Evolutionary conservation across 2,113 vertebrate genomes (phyloP).

Genomic region (Oplegnathus fasciatus): DNA sequence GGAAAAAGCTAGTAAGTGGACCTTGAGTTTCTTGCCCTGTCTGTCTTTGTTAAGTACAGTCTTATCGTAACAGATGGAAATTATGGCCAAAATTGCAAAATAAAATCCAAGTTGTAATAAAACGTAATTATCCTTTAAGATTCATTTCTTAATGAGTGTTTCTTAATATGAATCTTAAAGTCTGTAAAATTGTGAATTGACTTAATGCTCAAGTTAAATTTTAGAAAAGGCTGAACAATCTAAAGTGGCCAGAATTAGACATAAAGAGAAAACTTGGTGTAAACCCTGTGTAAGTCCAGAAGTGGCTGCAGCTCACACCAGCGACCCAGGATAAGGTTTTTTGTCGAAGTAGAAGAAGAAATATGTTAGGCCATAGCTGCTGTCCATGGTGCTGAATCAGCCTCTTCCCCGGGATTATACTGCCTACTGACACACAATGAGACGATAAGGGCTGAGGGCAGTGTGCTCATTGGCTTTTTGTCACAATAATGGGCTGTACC

Average conservation of each 20-base stretch:
- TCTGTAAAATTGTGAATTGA: neutral
- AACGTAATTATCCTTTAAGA: neutral
- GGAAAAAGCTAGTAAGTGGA: too few species aligned
- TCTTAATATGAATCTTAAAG: neutral
- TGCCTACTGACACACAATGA: slow-evolving; percentile 32
- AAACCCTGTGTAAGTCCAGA: neutral
- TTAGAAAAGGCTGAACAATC: neutral
- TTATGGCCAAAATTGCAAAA: too few species aligned
- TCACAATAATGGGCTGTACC: slow-evolving; percentile 31
- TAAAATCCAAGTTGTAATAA: neutral
- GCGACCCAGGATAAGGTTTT: slow-evolving; percentile 10
- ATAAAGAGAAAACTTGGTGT: neutral
- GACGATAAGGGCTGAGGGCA: slow-evolving; percentile 26
- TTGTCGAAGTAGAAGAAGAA: neutral
- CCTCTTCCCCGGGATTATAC: slow-evolving; percentile 36
- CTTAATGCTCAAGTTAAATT: neutral
- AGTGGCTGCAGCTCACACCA: neutral
- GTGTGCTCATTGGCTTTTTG: slow-evolving; percentile 10
- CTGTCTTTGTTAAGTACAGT: too few species aligned
- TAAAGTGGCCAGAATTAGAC: neutral
- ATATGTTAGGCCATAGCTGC: slow-evolving; percentile 7
- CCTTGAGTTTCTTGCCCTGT: neutral
- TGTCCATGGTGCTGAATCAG: slow-evolving; percentile 70
- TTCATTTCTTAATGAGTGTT: neutral
- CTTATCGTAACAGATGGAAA: too few species aligned